phyloP scores from a whole-genome alignment of 2,113 vertebrate species.

The Pimephales promelas region DNA sequence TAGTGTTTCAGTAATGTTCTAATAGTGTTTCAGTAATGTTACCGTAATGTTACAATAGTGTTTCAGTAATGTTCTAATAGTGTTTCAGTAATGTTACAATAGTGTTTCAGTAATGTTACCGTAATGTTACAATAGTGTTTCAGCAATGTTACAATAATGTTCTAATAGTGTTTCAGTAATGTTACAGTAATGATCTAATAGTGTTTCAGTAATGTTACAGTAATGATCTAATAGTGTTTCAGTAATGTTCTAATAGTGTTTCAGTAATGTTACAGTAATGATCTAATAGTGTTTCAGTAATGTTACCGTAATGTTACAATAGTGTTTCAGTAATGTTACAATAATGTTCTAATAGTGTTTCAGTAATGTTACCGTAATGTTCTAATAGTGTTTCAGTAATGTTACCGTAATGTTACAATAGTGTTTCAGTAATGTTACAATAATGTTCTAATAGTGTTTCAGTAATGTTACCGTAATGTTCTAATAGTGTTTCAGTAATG shows the following conservation, averaged over 20 bases:
- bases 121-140: too few relatives aligned
- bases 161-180: too few relatives aligned
- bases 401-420: too few relatives aligned
- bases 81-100: neutral
- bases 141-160: neutral
- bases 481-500: neutral
- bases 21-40: neutral
- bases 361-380: too few relatives aligned
- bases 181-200: too few relatives aligned
- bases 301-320: too few relatives aligned
- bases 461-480: neutral
- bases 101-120: too few relatives aligned
- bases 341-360: neutral
- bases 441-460: neutral
- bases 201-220: neutral
- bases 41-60: too few relatives aligned
- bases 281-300: too few relatives aligned
- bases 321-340: neutral
- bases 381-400: neutral
- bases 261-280: neutral
- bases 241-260: rapidly evolving
- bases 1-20: neutral
- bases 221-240: too few relatives aligned
- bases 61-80: neutral
- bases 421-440: neutral